Base-by-base conservation (phyloP, 2,888 invertebrate species). In the Aphidius colemani region DNA sequence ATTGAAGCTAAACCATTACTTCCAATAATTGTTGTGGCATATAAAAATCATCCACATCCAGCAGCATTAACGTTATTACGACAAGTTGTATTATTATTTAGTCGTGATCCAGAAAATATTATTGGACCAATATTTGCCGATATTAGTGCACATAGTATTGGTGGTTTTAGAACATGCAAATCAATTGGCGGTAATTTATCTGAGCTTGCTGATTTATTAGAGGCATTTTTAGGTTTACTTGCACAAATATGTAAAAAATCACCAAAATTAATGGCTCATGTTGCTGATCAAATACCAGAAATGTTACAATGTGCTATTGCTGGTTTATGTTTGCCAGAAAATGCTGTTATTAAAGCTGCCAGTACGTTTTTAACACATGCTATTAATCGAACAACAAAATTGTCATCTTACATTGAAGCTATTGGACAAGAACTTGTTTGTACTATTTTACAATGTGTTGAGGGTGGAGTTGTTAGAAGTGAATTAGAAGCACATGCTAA, bases 141-240 rank as follows among this genome's bases (percentile, higher is more conserved):
- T 43, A 69, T 82, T 8, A 70, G 78, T 67, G 50, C 66, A 1
- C 65, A 79, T 79, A 73, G 76, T 74, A 66, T 81, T 30, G 80
- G 78, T 50, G 77, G 78, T 0, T 72, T 79, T 4, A 75, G 75
- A 5, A 74, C 74, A 7, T 78, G 78, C 44, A 68, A 80, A 80
- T 70, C 70, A 63, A 66, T 70, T 60, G 68, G 78, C 67, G 77
- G 83, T 6, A 76, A 85, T 80, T 74, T 89, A 58, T 83, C 87
- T 3, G 88, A 89, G 60, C 86, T 87, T 61, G 85, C 89, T 0
- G 92, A 92, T 75, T 84, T 93, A 30, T 83, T 92, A 50, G 92
- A 92, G 74, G 88, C 86, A 1, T 89, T 92, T 73, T 89, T 91
- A 78, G 75, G 83, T 3, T 80, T 90, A 67, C 82, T 92, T 30